Evolutionary conservation across 2,888 invertebrate genomes (phyloP).

Genomic region (Dusona sp.): DNA sequence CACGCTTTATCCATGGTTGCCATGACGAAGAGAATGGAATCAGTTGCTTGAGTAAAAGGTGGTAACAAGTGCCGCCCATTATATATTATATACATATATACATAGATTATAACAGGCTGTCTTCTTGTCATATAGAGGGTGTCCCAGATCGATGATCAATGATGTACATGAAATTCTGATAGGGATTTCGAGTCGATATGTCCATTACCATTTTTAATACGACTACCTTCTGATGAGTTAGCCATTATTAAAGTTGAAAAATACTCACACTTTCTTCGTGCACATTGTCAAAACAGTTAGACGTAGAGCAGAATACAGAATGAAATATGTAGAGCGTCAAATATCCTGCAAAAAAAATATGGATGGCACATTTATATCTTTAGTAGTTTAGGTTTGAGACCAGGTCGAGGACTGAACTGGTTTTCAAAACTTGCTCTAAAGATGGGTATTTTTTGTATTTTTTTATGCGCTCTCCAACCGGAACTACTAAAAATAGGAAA

Average conservation of each 20-base stretch:
- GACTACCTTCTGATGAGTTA: background rate
- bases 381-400: background rate
- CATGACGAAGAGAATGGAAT: constrained; percentile 10
- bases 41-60: background rate
- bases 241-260: background rate
- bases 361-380: background rate
- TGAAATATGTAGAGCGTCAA: background rate
- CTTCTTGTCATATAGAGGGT: background rate
- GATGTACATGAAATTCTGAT: background rate
- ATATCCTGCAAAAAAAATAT: background rate
- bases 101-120: background rate
- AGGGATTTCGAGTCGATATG: background rate
- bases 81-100: background rate
- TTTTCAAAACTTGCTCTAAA: background rate
- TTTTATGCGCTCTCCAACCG: background rate
- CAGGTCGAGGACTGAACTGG: background rate
- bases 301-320: background rate
- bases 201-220: background rate
- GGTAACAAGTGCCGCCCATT: background rate
- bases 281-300: background rate
- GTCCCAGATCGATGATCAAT: background rate
- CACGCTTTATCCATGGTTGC: constrained; percentile 43
- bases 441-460: background rate
- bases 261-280: background rate
- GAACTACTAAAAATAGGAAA: background rate